Percentiles rank a stretch among this genome's conserved stretches.
phyloP scores from a whole-genome alignment of 2,113 vertebrate species.

The Percopsis transmontana region DNA sequence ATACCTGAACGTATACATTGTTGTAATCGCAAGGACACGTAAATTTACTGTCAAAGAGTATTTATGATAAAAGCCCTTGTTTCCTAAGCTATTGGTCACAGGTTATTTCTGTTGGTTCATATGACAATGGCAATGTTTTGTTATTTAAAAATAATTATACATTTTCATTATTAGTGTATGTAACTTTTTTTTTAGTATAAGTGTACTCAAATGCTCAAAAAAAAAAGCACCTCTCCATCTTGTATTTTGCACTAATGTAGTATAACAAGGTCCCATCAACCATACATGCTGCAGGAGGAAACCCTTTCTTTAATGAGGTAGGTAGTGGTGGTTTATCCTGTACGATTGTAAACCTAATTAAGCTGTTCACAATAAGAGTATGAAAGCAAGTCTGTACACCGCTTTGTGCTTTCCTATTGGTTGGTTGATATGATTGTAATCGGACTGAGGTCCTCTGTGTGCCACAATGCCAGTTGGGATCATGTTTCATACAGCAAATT shows the following conservation, averaged over 20 bases:
- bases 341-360: conserved; percentile 13
- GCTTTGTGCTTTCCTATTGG: conserved; percentile 26
- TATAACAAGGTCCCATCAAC: conserved; percentile 20
- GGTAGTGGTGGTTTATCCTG: too few species aligned
- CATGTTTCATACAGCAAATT: conserved; percentile 12
- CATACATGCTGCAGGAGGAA: conserved; percentile 31
- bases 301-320: neutral
- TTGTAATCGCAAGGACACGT: neutral
- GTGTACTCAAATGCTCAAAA: conserved; percentile 24
- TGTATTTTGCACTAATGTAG: conserved; percentile 66
- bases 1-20: neutral
- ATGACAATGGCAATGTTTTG: conserved; percentile 9
- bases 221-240: conserved; percentile 58
- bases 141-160: neutral
- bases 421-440: conserved; percentile 22
- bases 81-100: neutral
- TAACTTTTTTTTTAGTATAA: conserved; percentile 3
- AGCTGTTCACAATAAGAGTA: conserved; percentile 6
- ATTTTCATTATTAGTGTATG: conserved; percentile 2
- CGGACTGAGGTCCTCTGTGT: conserved; percentile 39
- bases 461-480: conserved; percentile 42
- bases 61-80: neutral
- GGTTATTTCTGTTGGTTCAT: neutral
- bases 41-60: neutral
- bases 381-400: neutral